Base-by-base conservation (phyloP, 2,797 vertebrate genomes). In the Muscicapa comitata region DNA sequence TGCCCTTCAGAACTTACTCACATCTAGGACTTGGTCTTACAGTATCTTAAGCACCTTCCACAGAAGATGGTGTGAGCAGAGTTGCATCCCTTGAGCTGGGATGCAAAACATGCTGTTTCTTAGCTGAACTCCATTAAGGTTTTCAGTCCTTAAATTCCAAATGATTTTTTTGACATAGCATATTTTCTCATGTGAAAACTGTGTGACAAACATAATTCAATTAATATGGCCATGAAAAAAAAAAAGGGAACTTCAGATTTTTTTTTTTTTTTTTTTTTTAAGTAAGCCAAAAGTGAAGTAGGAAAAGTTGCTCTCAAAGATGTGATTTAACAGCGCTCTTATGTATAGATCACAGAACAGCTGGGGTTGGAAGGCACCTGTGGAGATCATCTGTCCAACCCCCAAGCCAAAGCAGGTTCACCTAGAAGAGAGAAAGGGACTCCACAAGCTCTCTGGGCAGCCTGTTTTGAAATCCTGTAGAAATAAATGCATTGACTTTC, bases 21-120 rank as follows among this genome's bases (percentile, higher is more conserved):
- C 9, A 1, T 42, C 35, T 84, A 75, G 42, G 11, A 28, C 7
- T 82, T 87, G 38, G 31, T 62, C 28, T 81, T 51, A 8, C 11
- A 51, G 8, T 48, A 14, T 68, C 15, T 61, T 57, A 63, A 79
- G n/a, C 38, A 47, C 17, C 29, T 84, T 81, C 28, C 7, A 24
- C 0, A 0, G n/a, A 4, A 67, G 37, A 33, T 50, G 18, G 1
- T 47, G 21, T 26, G 35, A 57, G 21, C 45, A 82, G 29, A 66
- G 11, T 58, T 92, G 72, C 29, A 29, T 82, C 16, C 21, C 28
- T 82, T 76, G 51, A 68, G 28, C 23, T 76, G n/a, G 13, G 18
- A 11, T 62, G 29, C 48, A 42, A 37, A 86, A 38, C 5, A 20
- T 67, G n/a, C 21, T 43, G 51, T 82, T 65, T 82, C 17, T 42